Base-by-base conservation (phyloP, 2,113 vertebrate genomes). In the Amphilophus citrinellus region DNA sequence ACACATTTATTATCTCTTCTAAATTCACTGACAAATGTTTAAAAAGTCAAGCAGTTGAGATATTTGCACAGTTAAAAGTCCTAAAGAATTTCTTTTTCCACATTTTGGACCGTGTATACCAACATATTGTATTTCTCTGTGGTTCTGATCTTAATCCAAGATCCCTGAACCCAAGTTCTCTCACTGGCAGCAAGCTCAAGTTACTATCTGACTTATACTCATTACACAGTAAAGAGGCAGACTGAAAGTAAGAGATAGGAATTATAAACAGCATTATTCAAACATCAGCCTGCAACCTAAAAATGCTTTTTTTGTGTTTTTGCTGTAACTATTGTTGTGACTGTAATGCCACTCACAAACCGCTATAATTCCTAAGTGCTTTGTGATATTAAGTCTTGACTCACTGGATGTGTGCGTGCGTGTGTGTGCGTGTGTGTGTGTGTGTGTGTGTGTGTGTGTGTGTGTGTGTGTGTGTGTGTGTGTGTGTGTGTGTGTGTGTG, bases 131-230 rank as follows among this genome's bases (percentile, higher is more conserved):
- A 56, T 76, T 82, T 15, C 56, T 60, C 56, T 56, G 62, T 10
- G 15, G 14, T 80, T 80, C 59, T 80, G 10, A 82, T 76, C 59
- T 42, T 10, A 65, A 73, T 13, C 44, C 13, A 35, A 58, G 27
- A 71, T 68, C 57, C 22, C 7, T 7, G 59, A 58, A 50, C 56
- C 47, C 47, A 73, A 56, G 53, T 73, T 73, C 27, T 35, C 68
- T 73, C 44, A 61, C 3, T 24, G 50, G 35, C 83, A 63, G 42
- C 32, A 79, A 85, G 22, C 56, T 83, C 44, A 66, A 68, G 58
- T 87, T 61, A 81, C 53, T 37, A 24, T 63, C 22, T 17, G 24
- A 80, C 20, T 71, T 63, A 32, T 13, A 30, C 14, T 77, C 47
- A 56, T 57, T 62, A 57, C 20, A 58, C 32, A 68, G n/a, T 10